Evolutionary conservation across 2,888 invertebrate species (phyloP), one percentile per base, ranked within the genome.

Genomic region (Poecilobothrus nobilitatus): DNA sequence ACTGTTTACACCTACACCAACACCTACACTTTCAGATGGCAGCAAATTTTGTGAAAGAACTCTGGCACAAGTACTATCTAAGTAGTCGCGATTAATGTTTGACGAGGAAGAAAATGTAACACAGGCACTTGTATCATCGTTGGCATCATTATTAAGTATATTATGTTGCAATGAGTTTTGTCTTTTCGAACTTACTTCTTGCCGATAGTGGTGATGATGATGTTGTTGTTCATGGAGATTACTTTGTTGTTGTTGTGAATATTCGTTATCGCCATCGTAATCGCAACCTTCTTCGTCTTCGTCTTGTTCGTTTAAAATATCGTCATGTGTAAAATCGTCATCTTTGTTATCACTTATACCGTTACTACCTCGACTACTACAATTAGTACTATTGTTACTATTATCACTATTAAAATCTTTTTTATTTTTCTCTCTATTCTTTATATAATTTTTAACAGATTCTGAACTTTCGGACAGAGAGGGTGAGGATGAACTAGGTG

Each of bases 401-500:
- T 66, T 71, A 70, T 70, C 67, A 44, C 33, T 68, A 22, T 62
- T 67, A 69, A 37, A 53, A 69, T 72, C 71, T 72, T 73, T 74
- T 71, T 72, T 73, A 72, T 67, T 70, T 71, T 73, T 75, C 72
- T 72, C 73, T 70, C 71, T 73, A 18, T 75, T 75, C 68, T 74
- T 75, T 66, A 74, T 76, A 65, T 78, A 75, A 63, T 70, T 72
- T 72, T 78, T 78, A 34, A 76, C 76, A 64, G 79, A 80, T 73
- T 81, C 80, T 53, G 78, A 78, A 68, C 77, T 80, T 66, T 75
- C 75, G 62, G 75, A 75, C 63, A 78, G 79, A 12, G 80, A 81
- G 70, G 81, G 81, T 33, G 81, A 82, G 10, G 82, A 82, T 10
- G 81, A 81, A 21, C 82, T 81, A 66, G 82, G 82, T 68, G 80